Evolutionary conservation across 1,140 invertebrate species (phyloP).

Genomic region (Caenorhabditis latens): DNA sequence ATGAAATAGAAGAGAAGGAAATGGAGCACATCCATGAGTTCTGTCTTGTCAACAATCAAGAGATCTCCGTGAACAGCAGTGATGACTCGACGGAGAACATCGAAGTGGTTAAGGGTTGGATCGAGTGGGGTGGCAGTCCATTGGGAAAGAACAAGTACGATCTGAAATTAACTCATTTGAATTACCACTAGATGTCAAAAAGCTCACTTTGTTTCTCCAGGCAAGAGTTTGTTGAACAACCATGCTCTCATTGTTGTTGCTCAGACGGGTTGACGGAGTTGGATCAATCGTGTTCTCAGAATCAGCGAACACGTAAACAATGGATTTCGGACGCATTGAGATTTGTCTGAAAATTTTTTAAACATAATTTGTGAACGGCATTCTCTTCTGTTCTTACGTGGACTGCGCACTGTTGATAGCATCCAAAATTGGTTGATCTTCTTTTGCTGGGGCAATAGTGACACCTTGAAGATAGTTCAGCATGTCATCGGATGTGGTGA

Average conservation of each 20-base stretch:
- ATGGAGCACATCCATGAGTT: background rate
- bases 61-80: constrained; percentile 38
- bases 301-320: constrained; percentile 24
- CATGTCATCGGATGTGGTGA: constrained; percentile 6
- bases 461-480: constrained; percentile 22
- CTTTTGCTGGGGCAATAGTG: background rate
- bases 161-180: background rate
- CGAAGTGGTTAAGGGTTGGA: constrained; percentile 14
- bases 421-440: constrained; percentile 24
- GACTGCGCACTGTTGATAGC: constrained; percentile 2
- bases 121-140: background rate
- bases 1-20: background rate
- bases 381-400: background rate
- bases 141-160: constrained; percentile 31
- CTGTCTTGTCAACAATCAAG: constrained; percentile 27
- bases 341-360: background rate
- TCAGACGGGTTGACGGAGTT: background rate
- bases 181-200: background rate
- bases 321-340: constrained; percentile 7
- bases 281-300: constrained; percentile 4
- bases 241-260: constrained; percentile 2
- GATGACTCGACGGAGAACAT: constrained; percentile 32
- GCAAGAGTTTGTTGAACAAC: constrained; percentile 24
- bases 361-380: background rate
- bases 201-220: background rate